Evolutionary conservation across 2,888 invertebrate species (phyloP).

Genomic region (Zaprionus obscuricornis): DNA sequence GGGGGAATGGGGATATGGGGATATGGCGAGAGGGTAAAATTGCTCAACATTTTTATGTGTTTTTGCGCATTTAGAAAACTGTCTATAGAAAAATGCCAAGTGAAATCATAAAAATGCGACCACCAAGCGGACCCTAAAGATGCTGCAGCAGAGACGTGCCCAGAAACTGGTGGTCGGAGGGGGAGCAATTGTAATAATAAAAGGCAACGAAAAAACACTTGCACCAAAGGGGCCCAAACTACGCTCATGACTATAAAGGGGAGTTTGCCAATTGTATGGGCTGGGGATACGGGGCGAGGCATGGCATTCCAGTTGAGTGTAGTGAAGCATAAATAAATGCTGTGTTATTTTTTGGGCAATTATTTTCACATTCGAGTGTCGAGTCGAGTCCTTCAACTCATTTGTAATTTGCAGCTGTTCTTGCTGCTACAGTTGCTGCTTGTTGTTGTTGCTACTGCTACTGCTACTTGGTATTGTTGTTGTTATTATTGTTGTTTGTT

Average conservation of each 20-base stretch:
- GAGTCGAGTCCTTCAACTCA: slow-evolving; percentile 51
- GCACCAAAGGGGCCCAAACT: no score
- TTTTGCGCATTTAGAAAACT: slow-evolving; percentile 71
- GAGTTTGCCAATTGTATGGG: no score
- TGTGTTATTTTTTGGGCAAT: slow-evolving; percentile 76
- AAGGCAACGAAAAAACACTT: no score
- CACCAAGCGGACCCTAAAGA: slow-evolving; percentile 7
- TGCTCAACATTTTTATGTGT: slow-evolving; percentile 76
- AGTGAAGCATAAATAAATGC: slow-evolving; percentile 73
- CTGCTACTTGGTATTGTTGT: slow-evolving; percentile 4
- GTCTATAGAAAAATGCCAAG: slow-evolving; percentile 55
- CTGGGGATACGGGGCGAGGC: no score
- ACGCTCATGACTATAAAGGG: no score
- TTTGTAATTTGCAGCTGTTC: slow-evolving; percentile 71
- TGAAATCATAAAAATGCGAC: slow-evolving; percentile 65
- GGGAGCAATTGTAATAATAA: no score
- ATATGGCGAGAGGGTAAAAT: slow-evolving; percentile 50
- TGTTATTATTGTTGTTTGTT: slow-evolving; percentile 42
- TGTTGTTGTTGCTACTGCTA: neutral
- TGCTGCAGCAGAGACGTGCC: neutral
- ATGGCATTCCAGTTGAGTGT: slow-evolving; percentile 25
- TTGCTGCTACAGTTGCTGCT: slow-evolving; percentile 46
- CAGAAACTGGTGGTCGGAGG: neutral
- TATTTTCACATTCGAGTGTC: slow-evolving; percentile 76
- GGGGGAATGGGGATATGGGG: neutral